Evolutionary conservation across 2,797 vertebrate species (phyloP).

Genomic region (Lepilemur septentrionalis): DNA sequence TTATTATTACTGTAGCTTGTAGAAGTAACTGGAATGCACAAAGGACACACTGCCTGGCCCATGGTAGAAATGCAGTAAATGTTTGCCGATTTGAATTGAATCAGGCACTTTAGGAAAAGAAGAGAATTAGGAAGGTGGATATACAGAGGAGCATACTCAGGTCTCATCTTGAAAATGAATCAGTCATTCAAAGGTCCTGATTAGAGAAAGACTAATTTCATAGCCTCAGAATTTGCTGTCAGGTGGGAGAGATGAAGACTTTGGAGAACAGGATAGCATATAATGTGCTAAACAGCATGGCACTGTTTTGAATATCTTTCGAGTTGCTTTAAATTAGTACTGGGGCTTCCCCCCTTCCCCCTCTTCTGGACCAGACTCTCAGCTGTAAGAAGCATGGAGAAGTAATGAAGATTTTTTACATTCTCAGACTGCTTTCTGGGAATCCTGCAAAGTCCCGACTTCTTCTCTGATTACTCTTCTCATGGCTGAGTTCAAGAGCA

Average conservation of each 20-base stretch:
- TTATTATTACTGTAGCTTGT: background rate
- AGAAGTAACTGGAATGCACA: background rate
- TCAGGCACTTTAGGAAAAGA: background rate
- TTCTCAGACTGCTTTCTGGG: constrained; percentile 70
- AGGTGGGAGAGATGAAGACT: background rate
- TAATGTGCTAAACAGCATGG: background rate
- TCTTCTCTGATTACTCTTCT: constrained; percentile 70
- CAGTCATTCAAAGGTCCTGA: background rate
- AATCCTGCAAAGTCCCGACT: constrained; percentile 63
- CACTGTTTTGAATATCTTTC: background rate
- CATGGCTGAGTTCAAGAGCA: constrained; percentile 68
- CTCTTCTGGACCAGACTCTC: constrained; percentile 2
- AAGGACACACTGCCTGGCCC: background rate
- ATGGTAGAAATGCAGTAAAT: background rate
- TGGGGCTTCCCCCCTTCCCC: background rate
- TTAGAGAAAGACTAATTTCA: background rate
- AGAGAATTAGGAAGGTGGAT: background rate
- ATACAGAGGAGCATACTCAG: background rate
- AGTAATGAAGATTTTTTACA: constrained; percentile 71
- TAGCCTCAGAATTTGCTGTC: constrained; percentile 1
- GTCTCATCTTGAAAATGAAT: constrained; percentile 2
- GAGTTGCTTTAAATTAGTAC: constrained; percentile 2
- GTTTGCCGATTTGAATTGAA: background rate
- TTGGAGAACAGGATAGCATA: background rate
- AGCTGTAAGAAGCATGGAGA: constrained; percentile 59